Conservation (phyloP, 2,113 vertebrate species). For the Megatriorchis doriae region DNA sequence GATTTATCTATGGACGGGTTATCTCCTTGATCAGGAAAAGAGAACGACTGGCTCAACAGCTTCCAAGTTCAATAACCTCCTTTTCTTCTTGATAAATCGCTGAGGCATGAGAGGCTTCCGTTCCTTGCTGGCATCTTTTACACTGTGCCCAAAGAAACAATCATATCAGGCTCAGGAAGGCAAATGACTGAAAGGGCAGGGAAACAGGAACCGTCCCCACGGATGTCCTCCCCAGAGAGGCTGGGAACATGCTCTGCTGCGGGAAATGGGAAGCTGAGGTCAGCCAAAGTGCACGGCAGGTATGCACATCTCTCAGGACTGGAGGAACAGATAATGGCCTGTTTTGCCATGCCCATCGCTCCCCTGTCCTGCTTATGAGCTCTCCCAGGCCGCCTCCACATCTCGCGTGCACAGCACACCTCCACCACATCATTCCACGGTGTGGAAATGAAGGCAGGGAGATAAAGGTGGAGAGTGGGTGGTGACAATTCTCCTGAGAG, state of each 20-base stretch:
- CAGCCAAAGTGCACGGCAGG: background rate
- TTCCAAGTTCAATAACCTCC: constrained; percentile 66
- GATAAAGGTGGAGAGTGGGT: constrained; percentile 38
- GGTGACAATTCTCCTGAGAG: constrained; percentile 20
- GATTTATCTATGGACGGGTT: background rate
- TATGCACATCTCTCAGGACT: background rate
- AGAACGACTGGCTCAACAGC: constrained; percentile 5
- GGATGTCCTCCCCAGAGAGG: constrained; percentile 69
- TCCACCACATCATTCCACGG: accelerated
- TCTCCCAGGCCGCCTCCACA: background rate
- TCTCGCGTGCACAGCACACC: background rate
- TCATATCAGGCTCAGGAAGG: constrained; percentile 79
- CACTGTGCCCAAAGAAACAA: constrained; percentile 78
- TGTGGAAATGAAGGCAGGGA: constrained; percentile 36
- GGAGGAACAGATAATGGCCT: background rate
- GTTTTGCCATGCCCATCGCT: background rate
- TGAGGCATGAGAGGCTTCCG: constrained; percentile 75
- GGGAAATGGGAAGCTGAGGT: constrained; percentile 56
- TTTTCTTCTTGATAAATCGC: constrained; percentile 72
- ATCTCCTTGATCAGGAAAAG: constrained; percentile 54
- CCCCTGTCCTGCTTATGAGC: background rate
- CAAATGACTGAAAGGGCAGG: constrained; percentile 68
- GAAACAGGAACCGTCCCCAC: constrained; percentile 79
- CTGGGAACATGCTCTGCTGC: constrained; percentile 51
- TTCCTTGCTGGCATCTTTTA: constrained; percentile 75